Base-by-base conservation (phyloP, 2,113 vertebrate genomes). In the Corythoichthys intestinalis region DNA sequence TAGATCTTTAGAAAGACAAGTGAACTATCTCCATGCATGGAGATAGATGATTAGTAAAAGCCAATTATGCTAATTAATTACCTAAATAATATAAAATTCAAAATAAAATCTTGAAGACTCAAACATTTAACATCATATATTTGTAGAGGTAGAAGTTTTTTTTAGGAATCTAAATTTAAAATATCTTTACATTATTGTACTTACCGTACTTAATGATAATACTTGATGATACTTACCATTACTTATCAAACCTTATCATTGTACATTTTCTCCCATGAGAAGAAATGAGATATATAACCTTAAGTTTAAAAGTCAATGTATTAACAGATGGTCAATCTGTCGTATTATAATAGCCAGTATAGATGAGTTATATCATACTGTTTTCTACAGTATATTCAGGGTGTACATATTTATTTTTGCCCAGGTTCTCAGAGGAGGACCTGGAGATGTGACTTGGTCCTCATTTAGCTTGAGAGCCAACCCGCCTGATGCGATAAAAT, bases 1-100 rank as follows among this genome's bases (percentile, higher is more conserved):
- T 53, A 73, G 73, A 59, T 83, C 72, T 72, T 70, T 72, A 83
- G 74, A 84, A 87, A 85, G 71, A 41, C 72, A 78, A 65, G 72
- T 72, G 73, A 71, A 79, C 20, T 28, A 28, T 28, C 20, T 28
- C 9, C 41, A 44, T 4, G 41, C 60, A 67, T 63, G 50, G 60
- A 70, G 66, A 66, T 58, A 38, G 10, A 48, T 62, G 57, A 69
- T 41, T 14, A 41, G 11, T 12, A 39, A 60, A 2, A 17, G 52
- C 2, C 52, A 53, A 7, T 13, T n/a, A 2, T 53, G 52, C 6
- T 44, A 44, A 44, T 44, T 44, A 44, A 44, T 5, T 44, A 44
- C 9, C 6, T 8, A 7, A 44, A 44, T 8, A 44, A 44, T 44
- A 28, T 28, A 28, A 28, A 28, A 28, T 28, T 28, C 20, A 28